Evolutionary conservation across 2,797 vertebrate species (phyloP), one percentile per base, ranked within the genome.

Genomic region (Siniperca scherzeri): DNA sequence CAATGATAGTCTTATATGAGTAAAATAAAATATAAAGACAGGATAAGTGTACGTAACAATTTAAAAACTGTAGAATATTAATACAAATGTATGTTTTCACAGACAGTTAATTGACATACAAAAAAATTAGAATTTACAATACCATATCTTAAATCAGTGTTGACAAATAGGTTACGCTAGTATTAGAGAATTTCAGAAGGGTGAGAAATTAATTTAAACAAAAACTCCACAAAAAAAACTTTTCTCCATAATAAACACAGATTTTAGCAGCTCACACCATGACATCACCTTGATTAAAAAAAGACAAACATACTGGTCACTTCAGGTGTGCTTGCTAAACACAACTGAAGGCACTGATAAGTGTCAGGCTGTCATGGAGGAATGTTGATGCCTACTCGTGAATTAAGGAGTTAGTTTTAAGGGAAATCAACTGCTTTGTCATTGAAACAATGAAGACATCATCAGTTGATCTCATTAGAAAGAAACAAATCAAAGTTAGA

Each of bases 1-100:
- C 97, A 99, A 99, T 95, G 98, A 99, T 96, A 94, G 98, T 99
- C 98, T 96, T 96, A 95, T 95, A 95, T 93, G 95, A 96, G 96
- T 96, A 96, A 96, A 97, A 96, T 96, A 97, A 97, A 97, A 97
- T 86, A 90, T 59, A 80, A 85, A 89, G 78, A 89, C 70, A 88
- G 70, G 71, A 86, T 84, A 88, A 27, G 70, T 81, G 84, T 89
- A 84, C 82, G 78, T 89, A 97, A 95, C 90, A 93, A 94, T 93
- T 94, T 91, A 93, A 95, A 96, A 96, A 95, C 92, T 92, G 92
- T 84, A 95, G 94, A 96, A 94, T 93, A 96, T 93, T 94, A 95
- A 96, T 94, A 96, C 92, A 89, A 91, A 89, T 70, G 80, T 77
- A 69, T 64, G 60, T 72, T 89, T 89, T 87, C 80, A 91, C 77